Evolutionary conservation across 2,888 invertebrate species (phyloP).

Genomic region (Cotesia congregata): DNA sequence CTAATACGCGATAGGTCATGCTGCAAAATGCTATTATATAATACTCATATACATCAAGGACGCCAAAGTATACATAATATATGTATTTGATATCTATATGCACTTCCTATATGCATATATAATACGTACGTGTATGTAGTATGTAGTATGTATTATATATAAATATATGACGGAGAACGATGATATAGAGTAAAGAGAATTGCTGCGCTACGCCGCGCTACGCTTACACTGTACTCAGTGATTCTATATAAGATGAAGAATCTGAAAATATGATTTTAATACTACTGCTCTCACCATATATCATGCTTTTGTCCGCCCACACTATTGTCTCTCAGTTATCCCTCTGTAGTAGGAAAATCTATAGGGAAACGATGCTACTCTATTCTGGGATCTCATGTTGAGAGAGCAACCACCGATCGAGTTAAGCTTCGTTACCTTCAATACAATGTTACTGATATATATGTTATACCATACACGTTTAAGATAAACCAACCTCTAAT

Average conservation of each 20-base stretch:
- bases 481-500: background rate
- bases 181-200: slow-evolving; percentile 17
- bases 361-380: slow-evolving; percentile 37
- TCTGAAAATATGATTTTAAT: slow-evolving; percentile 70
- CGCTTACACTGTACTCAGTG: background rate
- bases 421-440: slow-evolving; percentile 5
- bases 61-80: background rate
- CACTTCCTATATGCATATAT: no score
- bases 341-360: slow-evolving; percentile 54
- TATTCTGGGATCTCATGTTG: slow-evolving; percentile 5
- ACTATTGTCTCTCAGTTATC: slow-evolving; percentile 64
- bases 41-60: background rate
- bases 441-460: background rate
- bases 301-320: slow-evolving; percentile 69
- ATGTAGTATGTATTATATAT: background rate
- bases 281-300: slow-evolving; percentile 65
- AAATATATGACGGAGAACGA: background rate
- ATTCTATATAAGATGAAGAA: slow-evolving; percentile 35
- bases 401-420: background rate
- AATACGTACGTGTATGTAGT: no score
- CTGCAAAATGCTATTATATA: background rate
- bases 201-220: slow-evolving; percentile 1
- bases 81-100: background rate
- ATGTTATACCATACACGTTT: background rate
- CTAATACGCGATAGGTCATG: background rate